Evolutionary conservation across 2,113 vertebrate species (phyloP), one percentile per base, ranked within the genome.

Genomic region (Emydocephalus ijimae): DNA sequence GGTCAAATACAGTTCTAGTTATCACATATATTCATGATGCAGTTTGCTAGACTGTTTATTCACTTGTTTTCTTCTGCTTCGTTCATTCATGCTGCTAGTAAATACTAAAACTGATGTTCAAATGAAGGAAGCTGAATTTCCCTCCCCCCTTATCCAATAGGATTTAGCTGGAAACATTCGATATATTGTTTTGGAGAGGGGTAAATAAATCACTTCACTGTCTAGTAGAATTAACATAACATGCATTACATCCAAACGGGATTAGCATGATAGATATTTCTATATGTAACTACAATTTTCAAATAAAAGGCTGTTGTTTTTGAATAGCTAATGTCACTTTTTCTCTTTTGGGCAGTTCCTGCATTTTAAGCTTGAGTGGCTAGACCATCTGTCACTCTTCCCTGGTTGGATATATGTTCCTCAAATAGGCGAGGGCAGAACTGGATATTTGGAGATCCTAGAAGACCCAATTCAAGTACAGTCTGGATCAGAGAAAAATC

Each of bases 381-480:
- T 98, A 39, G 85, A 96, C 14, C 93, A 89, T 0, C 95, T 98
- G 0, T 94, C 98, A 92, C 95, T 99, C 56, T 97, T 99, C 54
- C 98, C 98, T 20, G 96, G 97, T 90, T 99, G 98, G 98, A 98
- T 98, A 87, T 99, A 98, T 85, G 97, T 98, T 94, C 98, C 98
- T 94, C 96, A 92, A 45, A 92, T 55, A 50, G 95, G 92, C 15
- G 88, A 57, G 52, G 57, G 45, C 0, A 8, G 92, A 21, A 69
- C 34, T 1, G 95, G 98, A 1, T 96, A 96, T 0, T 1, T 99
- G 93, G 98, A 99, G 96, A 95, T 98, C 88, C 93, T 98, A 91
- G 93, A 94, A 21, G 94, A 97, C 59, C 98, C 98, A 14, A 61
- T 97, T 50, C 96, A 96, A 2, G 94, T 99, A 81, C 92, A 92